Base-by-base conservation (phyloP, 2,797 vertebrate species). In the Xenentodon cancila region DNA sequence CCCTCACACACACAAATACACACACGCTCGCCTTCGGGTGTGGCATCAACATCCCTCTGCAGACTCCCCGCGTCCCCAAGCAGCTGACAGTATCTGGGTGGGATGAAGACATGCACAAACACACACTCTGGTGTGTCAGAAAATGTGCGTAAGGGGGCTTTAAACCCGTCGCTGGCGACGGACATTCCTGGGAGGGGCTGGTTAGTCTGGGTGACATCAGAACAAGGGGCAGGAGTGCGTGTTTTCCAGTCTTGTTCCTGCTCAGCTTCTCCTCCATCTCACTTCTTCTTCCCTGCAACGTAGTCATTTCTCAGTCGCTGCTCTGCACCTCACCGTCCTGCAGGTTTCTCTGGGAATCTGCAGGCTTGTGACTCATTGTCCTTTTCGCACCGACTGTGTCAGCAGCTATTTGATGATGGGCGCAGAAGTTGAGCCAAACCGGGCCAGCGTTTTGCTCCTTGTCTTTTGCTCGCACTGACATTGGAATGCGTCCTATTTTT, bases 171-270 rank as follows among this genome's bases (percentile, higher is more conserved):
- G 55, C 68, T 91, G 80, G 92, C 91, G 85, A 81, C 90, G 87
- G 88, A 85, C 90, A 92, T 93, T 92, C 92, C 91, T 80, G 82
- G 19, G 64, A 73, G 81, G 89, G 89, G 88, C 88, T 90, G 88
- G 80, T 88, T 88, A 81, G 85, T 79, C 77, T 62, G 73, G 67
- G 59, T 83, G 88, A 90, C 85, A 13, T 37, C 2, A 37, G 34
- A 37, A 13, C 34, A 13, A 12, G 7, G 32, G 32, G 9, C 32
- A 9, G 6, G 9, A 32, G 1, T 7, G 8, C 1, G 34, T 25
- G 25, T 25, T 5, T 5, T 25, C 43, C 17, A 7, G 43, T 15
- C 1, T 18, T 2, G 43, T 7, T 7, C 5, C 17, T 45, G 43
- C 18, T 45, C n/a, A n/a, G 42, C 42, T 3, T 45, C 43, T 45